Evolutionary conservation across 1,140 invertebrate species (phyloP), one percentile per base, ranked within the genome.

Genomic region (Euglossa dilemma): DNA sequence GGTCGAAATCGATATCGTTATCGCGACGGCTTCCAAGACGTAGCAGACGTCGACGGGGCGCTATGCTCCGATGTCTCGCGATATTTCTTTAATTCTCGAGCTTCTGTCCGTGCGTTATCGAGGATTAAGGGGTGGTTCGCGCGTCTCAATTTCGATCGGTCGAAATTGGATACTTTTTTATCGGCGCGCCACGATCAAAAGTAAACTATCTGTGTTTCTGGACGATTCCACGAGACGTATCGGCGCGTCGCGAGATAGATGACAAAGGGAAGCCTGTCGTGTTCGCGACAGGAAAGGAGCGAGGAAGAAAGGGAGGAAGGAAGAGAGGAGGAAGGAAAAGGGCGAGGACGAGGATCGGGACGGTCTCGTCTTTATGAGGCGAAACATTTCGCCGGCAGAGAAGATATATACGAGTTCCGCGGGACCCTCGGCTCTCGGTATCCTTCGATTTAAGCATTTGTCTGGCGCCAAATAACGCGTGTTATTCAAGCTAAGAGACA

Each of bases 381-480:
- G 75, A 86, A 86, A 85, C 71, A 87, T 73, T 70, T 70, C 18
- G 81, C 64, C 64, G 16, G n/a, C 20, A 14, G 56, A 23, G 71
- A 54, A 78, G 79, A 83, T 64, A 86, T 87, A 89, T 86, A 84
- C 79, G 80, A 76, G 52, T 80, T 64, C 54, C 79, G 64, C 83
- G 70, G 73, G 64, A 67, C 83, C 77, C 80, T 67, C 57, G 47
- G 64, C 25, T 64, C 73, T 64, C 73, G 50, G 25, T 84, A 57
- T 87, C 79, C 70, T 83, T 85, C 84, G 85, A 85, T 87, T 89
- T 85, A 79, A 83, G 74, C 90, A 88, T 91, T 90, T 91, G 83
- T 91, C 90, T 90, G 80, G 66, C 67, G 80, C 83, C 89, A 90
- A 91, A 91, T 91, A 90, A 91, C 83, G 90, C 90, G 90, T 90